These are phyloP conservation scores for Oscheius myriophilus DNA, from an alignment of 2,888 invertebrate species.

Conservation along the genomic window DNA sequence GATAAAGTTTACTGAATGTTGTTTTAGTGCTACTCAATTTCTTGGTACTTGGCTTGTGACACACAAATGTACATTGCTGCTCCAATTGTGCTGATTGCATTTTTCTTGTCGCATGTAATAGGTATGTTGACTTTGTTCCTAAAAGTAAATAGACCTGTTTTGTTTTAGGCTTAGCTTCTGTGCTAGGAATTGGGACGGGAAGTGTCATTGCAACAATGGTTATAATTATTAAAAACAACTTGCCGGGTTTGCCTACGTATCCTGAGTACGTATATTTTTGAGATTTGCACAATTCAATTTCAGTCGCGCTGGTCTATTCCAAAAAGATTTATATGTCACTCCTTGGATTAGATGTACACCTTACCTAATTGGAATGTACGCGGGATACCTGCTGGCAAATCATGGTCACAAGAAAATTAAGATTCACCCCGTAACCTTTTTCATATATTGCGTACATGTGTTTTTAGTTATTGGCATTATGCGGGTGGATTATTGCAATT, in stretches of 20 bases:
- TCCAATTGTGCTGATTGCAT: slow-evolving; percentile 16
- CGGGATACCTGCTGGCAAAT: slow-evolving; percentile 70
- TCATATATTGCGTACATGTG: not conserved
- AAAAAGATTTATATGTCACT: slow-evolving; percentile 65
- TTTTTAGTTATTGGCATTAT: slow-evolving; percentile 22
- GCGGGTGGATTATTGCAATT: slow-evolving; percentile 32
- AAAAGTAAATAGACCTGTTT: too few relatives aligned
- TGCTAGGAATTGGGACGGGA: slow-evolving; percentile 29
- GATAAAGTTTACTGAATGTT: not conserved
- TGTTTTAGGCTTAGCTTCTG: slow-evolving; percentile 21
- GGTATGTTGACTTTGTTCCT: too few relatives aligned
- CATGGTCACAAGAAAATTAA: slow-evolving; percentile 28
- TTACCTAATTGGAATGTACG: slow-evolving; percentile 70
- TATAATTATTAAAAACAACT: slow-evolving; percentile 21
- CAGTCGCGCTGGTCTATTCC: slow-evolving; percentile 32
- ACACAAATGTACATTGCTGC: slow-evolving; percentile 15
- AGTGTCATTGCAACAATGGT: slow-evolving; percentile 38
- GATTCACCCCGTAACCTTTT: slow-evolving; percentile 20
- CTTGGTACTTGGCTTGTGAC: slow-evolving; percentile 21
- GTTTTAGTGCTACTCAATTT: slow-evolving; percentile 39
- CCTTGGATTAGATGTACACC: slow-evolving; percentile 72
- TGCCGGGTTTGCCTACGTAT: slow-evolving; percentile 32
- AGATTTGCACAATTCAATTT: too few relatives aligned
- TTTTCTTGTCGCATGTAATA: slow-evolving; percentile 34
- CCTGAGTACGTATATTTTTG: slow-evolving; percentile 27